A percentile compares a stretch with the other conserved stretches of the same genome.
Conservation (phyloP, 2,888 invertebrate species). For the Thecophora atra region DNA sequence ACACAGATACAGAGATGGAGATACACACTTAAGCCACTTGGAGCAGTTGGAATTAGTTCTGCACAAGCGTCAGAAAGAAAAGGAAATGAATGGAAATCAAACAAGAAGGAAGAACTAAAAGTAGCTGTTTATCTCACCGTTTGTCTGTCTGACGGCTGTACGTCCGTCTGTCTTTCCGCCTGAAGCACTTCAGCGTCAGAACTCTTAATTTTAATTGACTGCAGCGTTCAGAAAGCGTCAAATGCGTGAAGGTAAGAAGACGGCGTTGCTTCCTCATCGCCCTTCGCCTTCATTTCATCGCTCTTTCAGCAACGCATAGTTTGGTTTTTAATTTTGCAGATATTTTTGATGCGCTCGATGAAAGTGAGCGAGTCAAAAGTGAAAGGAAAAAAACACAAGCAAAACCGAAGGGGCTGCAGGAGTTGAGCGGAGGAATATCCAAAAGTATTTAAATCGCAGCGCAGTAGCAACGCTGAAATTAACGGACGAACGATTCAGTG, state of each 20-base stretch:
- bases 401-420: too few relatives aligned
- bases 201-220: conserved; percentile 6
- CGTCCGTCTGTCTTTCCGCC: neutral
- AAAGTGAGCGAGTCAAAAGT: neutral
- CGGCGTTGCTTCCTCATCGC: neutral
- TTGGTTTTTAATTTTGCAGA: conserved; percentile 33
- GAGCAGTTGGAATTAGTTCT: neutral
- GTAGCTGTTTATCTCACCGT: conserved; percentile 26
- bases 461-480: neutral
- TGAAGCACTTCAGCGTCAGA: neutral
- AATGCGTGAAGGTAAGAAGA: neutral
- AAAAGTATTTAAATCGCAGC: conserved; percentile 6
- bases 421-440: neutral
- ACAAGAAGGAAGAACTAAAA: neutral
- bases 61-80: neutral
- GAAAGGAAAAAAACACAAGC: neutral
- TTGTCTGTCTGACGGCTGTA: neutral
- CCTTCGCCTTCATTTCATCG: too few relatives aligned
- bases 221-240: neutral
- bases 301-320: neutral
- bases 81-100: neutral
- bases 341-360: conserved; percentile 10
- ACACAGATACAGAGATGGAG: neutral
- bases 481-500: neutral
- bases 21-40: neutral